Percentiles rank a stretch among this genome's conserved stretches.
Evolutionary conservation across 2,888 invertebrate genomes (phyloP).

Genomic region (Cephus rjabovi): DNA sequence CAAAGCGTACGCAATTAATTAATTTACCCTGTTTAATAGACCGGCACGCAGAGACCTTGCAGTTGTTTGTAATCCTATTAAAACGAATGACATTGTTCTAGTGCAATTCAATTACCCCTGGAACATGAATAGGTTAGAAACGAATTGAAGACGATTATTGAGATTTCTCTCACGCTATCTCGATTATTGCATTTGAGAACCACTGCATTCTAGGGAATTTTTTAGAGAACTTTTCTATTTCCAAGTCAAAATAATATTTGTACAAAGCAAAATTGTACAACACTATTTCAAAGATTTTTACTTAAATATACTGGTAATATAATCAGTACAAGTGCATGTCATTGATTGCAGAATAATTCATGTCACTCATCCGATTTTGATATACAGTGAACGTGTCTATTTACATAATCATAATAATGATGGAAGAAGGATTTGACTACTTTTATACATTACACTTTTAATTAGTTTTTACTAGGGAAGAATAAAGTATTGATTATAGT

Average conservation of each 20-base stretch:
- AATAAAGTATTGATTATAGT: neutral
- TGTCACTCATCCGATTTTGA: neutral
- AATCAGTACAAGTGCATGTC: neutral
- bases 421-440: neutral
- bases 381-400: neutral
- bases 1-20: neutral
- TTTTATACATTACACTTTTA: neutral
- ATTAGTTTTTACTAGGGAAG: neutral
- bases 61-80: slow-evolving; percentile 34
- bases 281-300: neutral
- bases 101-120: neutral
- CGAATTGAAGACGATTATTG: neutral
- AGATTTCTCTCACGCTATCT: neutral
- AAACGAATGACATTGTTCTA: slow-evolving; percentile 40
- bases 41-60: slow-evolving; percentile 29
- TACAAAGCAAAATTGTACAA: neutral
- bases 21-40: slow-evolving; percentile 41
- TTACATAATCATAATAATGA: neutral
- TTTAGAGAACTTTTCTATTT: neutral
- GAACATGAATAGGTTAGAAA: neutral
- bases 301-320: neutral
- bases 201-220: neutral
- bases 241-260: neutral
- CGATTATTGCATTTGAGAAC: neutral
- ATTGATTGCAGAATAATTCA: neutral